phyloP scores from a whole-genome alignment of 2,888 invertebrate species.

The Drosophila helvetica region DNA sequence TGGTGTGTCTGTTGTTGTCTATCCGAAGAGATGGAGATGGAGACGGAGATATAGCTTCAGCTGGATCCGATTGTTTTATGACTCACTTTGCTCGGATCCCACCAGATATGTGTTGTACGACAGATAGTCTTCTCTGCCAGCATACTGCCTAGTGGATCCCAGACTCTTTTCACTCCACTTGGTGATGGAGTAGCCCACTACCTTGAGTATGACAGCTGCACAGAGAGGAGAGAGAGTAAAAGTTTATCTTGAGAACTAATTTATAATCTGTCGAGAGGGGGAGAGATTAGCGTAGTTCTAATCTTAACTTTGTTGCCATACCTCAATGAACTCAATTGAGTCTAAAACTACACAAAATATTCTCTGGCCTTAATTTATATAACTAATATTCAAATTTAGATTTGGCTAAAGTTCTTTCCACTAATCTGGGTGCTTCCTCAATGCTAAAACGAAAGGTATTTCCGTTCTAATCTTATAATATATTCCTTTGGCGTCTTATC shows the following conservation, averaged over 20 bases:
- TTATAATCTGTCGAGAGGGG: constrained; percentile 3
- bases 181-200: constrained; percentile 75
- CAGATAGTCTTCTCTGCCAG: constrained; percentile 84
- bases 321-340: no score
- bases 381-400: background rate
- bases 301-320: background rate
- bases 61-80: background rate
- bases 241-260: constrained; percentile 19
- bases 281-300: background rate
- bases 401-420: background rate
- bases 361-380: background rate
- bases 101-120: constrained; percentile 84
- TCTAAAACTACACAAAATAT: background rate
- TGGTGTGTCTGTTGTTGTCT: constrained; percentile 56
- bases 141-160: constrained; percentile 58
- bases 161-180: constrained; percentile 72
- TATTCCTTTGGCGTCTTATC: constrained; percentile 47
- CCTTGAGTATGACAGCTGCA: constrained; percentile 70
- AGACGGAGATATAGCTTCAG: background rate
- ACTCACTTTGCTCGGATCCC: constrained; percentile 84
- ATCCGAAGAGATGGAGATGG: background rate
- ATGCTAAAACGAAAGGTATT: background rate
- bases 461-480: constrained; percentile 5
- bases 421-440: background rate
- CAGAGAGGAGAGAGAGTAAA: background rate